These are phyloP conservation scores for Rhorus exstirpatorius DNA, from an alignment of 2,888 invertebrate species.

Conservation along the genomic window DNA sequence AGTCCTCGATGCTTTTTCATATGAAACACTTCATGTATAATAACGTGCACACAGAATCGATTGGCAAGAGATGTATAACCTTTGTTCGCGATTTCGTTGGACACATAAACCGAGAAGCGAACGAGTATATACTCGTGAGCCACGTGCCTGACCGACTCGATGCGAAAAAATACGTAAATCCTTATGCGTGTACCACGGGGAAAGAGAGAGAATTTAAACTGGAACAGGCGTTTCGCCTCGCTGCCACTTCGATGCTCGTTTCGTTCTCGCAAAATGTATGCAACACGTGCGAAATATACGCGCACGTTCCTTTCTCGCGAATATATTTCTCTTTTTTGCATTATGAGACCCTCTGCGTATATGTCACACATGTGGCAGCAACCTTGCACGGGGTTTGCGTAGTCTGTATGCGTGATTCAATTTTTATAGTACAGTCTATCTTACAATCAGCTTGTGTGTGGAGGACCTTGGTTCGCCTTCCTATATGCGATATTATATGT, in stretches of 20 bases:
- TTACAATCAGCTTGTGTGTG: background rate
- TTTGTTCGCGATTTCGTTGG: slow-evolving; percentile 9
- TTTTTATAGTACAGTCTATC: slow-evolving; percentile 21
- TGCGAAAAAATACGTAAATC: slow-evolving; percentile 39
- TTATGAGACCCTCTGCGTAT: slow-evolving; percentile 21
- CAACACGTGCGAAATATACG: slow-evolving; percentile 15
- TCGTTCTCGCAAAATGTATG: background rate
- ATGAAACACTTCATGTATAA: background rate
- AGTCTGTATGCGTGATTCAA: slow-evolving; percentile 15
- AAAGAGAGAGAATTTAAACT: slow-evolving; percentile 2
- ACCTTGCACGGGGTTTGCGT: slow-evolving; percentile 20
- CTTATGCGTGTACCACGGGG: slow-evolving; percentile 35
- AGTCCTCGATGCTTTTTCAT: background rate
- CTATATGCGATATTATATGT: background rate
- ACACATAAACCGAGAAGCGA: slow-evolving; percentile 9
- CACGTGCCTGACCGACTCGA: slow-evolving; percentile 46
- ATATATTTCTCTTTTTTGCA: slow-evolving; percentile 50
- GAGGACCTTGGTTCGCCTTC: slow-evolving; percentile 19
- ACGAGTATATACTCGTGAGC: slow-evolving; percentile 20
- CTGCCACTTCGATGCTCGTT: slow-evolving; percentile 4
- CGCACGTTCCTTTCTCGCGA: slow-evolving; percentile 15
- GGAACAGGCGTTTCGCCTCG: background rate
- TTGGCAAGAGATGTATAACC: background rate
- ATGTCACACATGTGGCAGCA: slow-evolving; percentile 34
- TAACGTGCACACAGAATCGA: background rate